phyloP scores from a whole-genome alignment of 35 echinoderm and acorn worm species.

The Ophioderma brevispina region DNA sequence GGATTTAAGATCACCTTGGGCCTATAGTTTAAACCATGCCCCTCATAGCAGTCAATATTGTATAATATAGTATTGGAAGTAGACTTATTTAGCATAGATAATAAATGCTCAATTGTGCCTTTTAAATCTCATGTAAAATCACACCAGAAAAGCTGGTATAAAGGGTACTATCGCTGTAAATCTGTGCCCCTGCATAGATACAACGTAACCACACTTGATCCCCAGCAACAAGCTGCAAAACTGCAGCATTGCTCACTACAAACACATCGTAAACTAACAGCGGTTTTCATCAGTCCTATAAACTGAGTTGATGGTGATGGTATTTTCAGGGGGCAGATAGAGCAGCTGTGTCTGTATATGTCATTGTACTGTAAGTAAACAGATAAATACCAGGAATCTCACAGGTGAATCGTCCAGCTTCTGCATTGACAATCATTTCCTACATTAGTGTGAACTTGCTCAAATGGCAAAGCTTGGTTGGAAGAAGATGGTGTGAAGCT shows the following conservation, averaged over 20 bases:
- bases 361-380: background rate
- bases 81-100: no score
- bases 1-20: no score
- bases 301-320: background rate
- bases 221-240: background rate
- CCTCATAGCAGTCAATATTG: no score
- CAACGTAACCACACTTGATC: background rate
- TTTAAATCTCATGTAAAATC: background rate
- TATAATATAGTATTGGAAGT: no score
- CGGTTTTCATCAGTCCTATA: background rate
- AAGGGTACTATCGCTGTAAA: background rate
- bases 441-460: background rate
- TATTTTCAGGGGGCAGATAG: background rate
- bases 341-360: background rate
- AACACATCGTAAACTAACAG: no score
- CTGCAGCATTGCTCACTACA: background rate
- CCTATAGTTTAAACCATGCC: no score
- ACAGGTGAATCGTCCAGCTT: background rate
- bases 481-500: background rate
- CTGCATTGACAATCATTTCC: background rate
- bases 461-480: background rate
- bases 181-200: background rate
- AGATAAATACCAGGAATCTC: background rate
- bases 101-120: no score
- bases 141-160: background rate